Evolutionary conservation across 2,113 vertebrate genomes (phyloP), one percentile per base, ranked within the genome.

Genomic region (Embiotoca jacksoni): DNA sequence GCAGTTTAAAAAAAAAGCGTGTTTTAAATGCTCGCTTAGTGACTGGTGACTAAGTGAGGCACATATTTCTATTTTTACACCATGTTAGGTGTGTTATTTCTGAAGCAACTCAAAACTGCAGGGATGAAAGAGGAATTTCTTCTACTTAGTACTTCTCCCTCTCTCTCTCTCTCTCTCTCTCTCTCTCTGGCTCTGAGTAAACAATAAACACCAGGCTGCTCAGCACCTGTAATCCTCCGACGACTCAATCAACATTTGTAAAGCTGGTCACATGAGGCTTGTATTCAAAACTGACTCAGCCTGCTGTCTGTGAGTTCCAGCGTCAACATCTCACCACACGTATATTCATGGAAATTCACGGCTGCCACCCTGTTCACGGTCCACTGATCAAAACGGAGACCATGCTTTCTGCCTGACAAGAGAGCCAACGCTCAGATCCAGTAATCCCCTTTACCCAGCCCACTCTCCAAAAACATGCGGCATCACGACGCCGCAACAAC

Each of bases 221-320:
- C 81, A 66, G 84, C 86, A 88, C 87, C 87, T 91, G 83, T 80
- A 88, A 91, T 87, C 80, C 84, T 86, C 77, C 76, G 32, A 83
- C 81, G 57, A 82, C 84, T 93, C 85, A 88, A 90, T 93, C 90
- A 91, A 90, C 88, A 91, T 91, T 93, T 88, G 70, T 84, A 86
- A 91, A 91, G 76, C 85, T 76, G 81, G 35, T 82, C 80, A 81
- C 83, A 80, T 47, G 79, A 78, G 88, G 74, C 83, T 82, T 0
- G 10, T 9, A 44, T 85, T 77, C 88, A 79, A 78, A 76, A 89
- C 63, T 58, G 82, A 90, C 68, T 84, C 82, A 75, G 83, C 75
- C 31, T 23, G 65, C 85, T 77, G 84, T 79, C 80, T 80, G 74
- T 6, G 41, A 64, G 70, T 46, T 64, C 52, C 68, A 11, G 61